These are phyloP conservation scores for Therioaphis trifolii DNA, from an alignment of 2,888 invertebrate genomes.

Conservation along the genomic window DNA sequence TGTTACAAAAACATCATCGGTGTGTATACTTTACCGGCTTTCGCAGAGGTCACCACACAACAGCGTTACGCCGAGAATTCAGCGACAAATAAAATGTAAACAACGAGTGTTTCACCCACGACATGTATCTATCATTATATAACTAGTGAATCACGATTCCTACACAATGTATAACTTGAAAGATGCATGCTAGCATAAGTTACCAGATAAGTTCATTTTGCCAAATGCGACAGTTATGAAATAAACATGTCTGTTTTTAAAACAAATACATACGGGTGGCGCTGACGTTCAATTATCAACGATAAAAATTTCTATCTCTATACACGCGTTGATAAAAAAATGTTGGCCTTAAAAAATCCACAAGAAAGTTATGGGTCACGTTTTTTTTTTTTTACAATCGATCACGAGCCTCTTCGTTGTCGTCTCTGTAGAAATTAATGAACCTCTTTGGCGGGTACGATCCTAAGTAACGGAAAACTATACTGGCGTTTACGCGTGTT, in stretches of 20 bases:
- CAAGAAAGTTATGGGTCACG: constrained; percentile 44
- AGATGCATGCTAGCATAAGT: no score
- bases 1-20: no score
- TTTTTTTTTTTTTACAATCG: constrained; percentile 43
- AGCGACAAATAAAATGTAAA: neutral
- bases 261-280: neutral
- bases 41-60: neutral
- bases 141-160: neutral
- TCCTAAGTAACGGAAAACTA: neutral
- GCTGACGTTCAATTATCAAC: neutral
- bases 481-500: neutral
- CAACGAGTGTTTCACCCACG: neutral
- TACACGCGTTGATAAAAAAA: neutral
- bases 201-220: no score
- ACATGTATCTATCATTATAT: neutral
- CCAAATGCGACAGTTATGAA: no score
- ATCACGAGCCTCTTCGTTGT: constrained; percentile 24
- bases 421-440: constrained; percentile 38
- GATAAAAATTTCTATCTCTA: neutral
- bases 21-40: neutral
- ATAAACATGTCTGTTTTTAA: no score
- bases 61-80: neutral
- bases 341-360: neutral
- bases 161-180: no score
- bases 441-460: neutral